Evolutionary conservation across 2,888 invertebrate genomes (phyloP), one percentile per base, ranked within the genome.

Genomic region (Dione vanillae): DNA sequence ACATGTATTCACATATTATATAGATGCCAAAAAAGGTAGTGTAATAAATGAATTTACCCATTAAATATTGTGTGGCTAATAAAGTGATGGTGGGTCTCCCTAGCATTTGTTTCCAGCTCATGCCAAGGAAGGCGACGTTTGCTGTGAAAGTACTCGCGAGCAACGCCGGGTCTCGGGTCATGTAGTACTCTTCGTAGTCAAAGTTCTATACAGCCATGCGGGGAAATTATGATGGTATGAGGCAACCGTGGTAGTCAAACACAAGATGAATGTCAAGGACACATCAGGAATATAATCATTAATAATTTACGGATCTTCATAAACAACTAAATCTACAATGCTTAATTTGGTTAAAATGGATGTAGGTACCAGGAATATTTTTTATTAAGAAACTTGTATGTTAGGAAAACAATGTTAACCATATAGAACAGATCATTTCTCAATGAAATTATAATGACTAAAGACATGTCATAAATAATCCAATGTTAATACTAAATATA

Each of bases 41-140:
- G 43, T 43, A 37, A 61, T 61, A 12, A 62, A 52, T 47, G n/a
- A 56, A 54, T 82, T 95, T 97, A 97, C 97, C 97, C 96, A 97
- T 94, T 93, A 96, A 94, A 93, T 95, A 95, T 91, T 96, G 95
- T 88, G 96, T 97, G 87, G 96, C 96, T 91, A 97, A 96, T 92
- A 98, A 95, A 79, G 97, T 97, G 91, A 98, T 96, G 80, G 98
- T 97, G 77, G 99, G 99, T 83, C 99, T 95, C 85, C 99, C 99
- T 90, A 99, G 96, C 96, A 98, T 97, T 92, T 97, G 96, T 88
- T 97, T 97, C 99, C 99, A 99, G 94, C 96, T 98, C 95, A 97
- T 97, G 91, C 98, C 97, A 90, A 99, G 95, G 94, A 98, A 98
- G 81, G 97, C 97, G 90, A 99, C 95, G 94, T 98, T 98, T 83